Evolutionary conservation across 1,140 invertebrate species (phyloP), one percentile per base, ranked within the genome.

Genomic region (Hermatobates lingyangjiaoensis): DNA sequence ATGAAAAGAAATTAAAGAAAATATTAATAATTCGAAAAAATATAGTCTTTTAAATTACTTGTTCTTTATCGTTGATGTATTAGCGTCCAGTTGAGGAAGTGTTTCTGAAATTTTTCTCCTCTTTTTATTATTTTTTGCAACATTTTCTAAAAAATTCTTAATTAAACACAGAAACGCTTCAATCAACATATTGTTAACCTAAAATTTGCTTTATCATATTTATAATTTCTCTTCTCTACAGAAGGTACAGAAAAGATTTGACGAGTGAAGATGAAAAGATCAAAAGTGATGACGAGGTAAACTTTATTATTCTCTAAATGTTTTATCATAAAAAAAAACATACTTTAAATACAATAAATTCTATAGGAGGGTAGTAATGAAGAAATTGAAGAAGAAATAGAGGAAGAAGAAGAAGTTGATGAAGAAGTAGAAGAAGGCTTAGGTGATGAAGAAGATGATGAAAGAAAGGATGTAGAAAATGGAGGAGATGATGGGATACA

Each of bases 381-480:
- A n/a, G 47, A 48, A 21, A 27, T 23, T 27, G 52, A 54, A n/a
- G 45, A 48, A 30, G 49, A 48, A 42, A 52, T 48, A 28, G 50
- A 51, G 7, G 39, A 34, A 7, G 48, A 21, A 47, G 55, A 54
- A 27, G 50, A 54, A 42, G 48, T 54, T 26, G 49, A 52, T 3
- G 50, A 57, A 50, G 50, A 52, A 34, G 50, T 51, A 52, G 53
- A 34, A 4, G 53, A 54, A 18, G 49, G 48, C 40, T 24, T 51
- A 46, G 45, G 45, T 28, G 46, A 23, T 20, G 26, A 15, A 2
- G 40, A 57, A 44, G 53, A 50, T 25, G 27, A 50, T 2, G 39
- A 15, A 14, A 48, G 38, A 50, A 53, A 15, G 21, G 28, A 20
- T 30, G 27, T 27, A 2, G 23, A 45, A 27, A 23, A 45, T 52